A percentile compares a stretch with the other conserved stretches of the same genome.
These are phyloP conservation scores for Hypotaenidia philippensis DNA, from an alignment of 2,797 vertebrate species.

Conservation along the genomic window DNA sequence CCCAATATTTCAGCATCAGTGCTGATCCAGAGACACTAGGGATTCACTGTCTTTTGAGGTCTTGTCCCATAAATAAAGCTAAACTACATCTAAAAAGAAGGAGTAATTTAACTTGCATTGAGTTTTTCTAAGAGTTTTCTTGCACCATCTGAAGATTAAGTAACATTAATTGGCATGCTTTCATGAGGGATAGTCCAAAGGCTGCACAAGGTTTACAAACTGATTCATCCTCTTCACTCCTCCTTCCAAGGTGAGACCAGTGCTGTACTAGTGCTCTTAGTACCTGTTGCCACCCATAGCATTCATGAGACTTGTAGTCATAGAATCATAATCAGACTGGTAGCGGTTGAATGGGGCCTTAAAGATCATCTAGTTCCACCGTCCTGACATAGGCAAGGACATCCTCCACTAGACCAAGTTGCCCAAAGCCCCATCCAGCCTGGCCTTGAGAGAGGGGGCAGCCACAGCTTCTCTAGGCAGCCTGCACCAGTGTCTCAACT, in stretches of 20 bases:
- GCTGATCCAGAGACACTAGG: background rate
- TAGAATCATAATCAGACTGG: too few relatives aligned
- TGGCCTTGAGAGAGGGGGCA: too few relatives aligned
- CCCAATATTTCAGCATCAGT: background rate
- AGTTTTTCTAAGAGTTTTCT: background rate
- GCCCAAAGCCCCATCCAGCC: too few relatives aligned
- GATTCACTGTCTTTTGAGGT: background rate
- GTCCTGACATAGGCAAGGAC: too few relatives aligned
- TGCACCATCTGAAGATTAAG: background rate
- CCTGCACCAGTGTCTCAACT: too few relatives aligned
- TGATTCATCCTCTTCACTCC: background rate
- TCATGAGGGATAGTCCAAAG: background rate
- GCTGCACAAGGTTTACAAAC: background rate
- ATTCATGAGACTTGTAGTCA: background rate
- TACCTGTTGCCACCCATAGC: background rate
- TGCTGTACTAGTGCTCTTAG: background rate
- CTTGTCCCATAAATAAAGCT: background rate
- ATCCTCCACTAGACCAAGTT: too few relatives aligned
- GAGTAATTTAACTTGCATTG: background rate
- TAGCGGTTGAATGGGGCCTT: too few relatives aligned
- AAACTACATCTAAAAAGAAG: background rate
- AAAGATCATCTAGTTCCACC: too few relatives aligned
- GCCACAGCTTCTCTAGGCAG: too few relatives aligned
- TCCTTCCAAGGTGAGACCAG: background rate
- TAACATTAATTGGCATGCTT: rapidly evolving